Evolutionary conservation across 1,140 invertebrate genomes (phyloP).

Genomic region (Drosophila erecta): DNA sequence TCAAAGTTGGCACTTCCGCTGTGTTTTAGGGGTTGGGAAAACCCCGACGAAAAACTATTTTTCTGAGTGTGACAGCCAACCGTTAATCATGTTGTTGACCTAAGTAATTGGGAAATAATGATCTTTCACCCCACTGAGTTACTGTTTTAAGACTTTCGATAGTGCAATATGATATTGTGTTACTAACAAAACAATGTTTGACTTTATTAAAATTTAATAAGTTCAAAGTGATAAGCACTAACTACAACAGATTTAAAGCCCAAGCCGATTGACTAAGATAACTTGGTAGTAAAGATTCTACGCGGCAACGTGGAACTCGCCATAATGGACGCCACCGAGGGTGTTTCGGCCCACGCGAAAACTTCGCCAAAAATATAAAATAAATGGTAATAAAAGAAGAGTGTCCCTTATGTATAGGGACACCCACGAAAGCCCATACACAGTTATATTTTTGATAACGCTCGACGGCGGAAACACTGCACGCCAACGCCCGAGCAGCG

Average conservation of each 20-base stretch:
- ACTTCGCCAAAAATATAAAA: constrained; percentile 9
- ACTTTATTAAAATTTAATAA: too few relatives aligned
- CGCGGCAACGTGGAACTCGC: not conserved
- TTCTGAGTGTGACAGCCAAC: constrained; percentile 29
- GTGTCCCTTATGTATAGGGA: constrained; percentile 26
- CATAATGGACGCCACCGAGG: constrained; percentile 10
- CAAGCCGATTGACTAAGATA: not conserved
- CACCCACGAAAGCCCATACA: constrained; percentile 50
- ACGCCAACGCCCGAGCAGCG: constrained; percentile 61
- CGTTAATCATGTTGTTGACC: constrained; percentile 74
- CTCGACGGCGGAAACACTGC: constrained; percentile 64
- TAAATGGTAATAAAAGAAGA: constrained; percentile 28
- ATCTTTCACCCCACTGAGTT: not conserved
- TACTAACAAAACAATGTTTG: too few relatives aligned
- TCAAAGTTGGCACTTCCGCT: constrained; percentile 56
- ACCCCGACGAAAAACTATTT: not conserved
- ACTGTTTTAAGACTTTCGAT: too few relatives aligned
- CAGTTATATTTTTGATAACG: constrained; percentile 74
- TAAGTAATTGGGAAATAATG: constrained; percentile 65
- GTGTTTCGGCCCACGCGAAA: constrained; percentile 24
- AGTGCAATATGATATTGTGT: too few relatives aligned
- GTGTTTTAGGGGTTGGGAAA: not conserved
- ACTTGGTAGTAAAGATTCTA: not conserved
- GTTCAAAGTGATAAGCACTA: too few relatives aligned
- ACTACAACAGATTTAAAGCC: not conserved